Evolutionary conservation across 2,797 vertebrate genomes (phyloP).

Genomic region (Lithobates sylvaticus): DNA sequence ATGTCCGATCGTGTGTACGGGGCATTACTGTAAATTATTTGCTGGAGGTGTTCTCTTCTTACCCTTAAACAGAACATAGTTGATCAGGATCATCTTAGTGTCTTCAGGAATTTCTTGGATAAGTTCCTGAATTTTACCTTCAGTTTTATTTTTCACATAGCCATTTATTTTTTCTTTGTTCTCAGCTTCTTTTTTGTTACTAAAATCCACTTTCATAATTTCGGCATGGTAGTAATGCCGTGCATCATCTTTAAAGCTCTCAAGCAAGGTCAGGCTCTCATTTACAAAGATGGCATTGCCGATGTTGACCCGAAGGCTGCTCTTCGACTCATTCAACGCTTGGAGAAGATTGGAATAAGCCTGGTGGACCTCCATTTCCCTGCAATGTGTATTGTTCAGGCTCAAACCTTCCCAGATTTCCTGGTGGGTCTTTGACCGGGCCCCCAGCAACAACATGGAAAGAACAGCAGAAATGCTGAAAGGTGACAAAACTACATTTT

Average conservation of each 20-base stretch:
- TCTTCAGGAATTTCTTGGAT: conserved; percentile 77
- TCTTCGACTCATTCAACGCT: conserved; percentile 66
- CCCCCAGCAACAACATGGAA: conserved; percentile 85
- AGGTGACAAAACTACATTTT: conserved; percentile 89
- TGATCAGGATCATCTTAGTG: conserved; percentile 83
- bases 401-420: conserved; percentile 83
- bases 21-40: neutral
- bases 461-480: conserved; percentile 86
- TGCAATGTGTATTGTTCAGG: conserved; percentile 75
- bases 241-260: conserved; percentile 75
- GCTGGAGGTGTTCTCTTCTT: conserved; percentile 62
- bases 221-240: conserved; percentile 78
- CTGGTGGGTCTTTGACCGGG: conserved; percentile 79
- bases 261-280: conserved; percentile 69
- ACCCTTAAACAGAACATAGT: conserved; percentile 89
- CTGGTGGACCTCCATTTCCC: conserved; percentile 75
- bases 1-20: too few relatives aligned
- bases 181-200: conserved; percentile 68
- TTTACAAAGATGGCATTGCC: conserved; percentile 82
- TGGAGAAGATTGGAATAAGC: conserved; percentile 77
- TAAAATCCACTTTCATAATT: conserved; percentile 78
- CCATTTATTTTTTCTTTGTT: conserved; percentile 78
- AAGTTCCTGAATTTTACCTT: conserved; percentile 83
- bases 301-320: conserved; percentile 69
- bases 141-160: conserved; percentile 82